Evolutionary conservation across 2,888 invertebrate genomes (phyloP).

Genomic region (Xylocampa areola): DNA sequence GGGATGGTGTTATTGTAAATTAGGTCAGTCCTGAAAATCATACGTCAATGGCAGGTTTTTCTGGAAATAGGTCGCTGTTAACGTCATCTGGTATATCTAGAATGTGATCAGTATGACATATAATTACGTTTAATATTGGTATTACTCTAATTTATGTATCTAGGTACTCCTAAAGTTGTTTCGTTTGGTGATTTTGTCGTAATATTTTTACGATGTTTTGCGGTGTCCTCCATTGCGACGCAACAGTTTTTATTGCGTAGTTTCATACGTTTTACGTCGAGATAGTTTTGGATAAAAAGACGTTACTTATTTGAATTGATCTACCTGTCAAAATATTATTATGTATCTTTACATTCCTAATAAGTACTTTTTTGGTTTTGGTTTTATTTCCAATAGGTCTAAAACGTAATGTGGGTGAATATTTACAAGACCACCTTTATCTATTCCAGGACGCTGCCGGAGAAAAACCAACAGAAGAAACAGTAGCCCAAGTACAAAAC

Average conservation of each 20-base stretch:
- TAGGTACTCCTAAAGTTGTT: constrained; percentile 3
- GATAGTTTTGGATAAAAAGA: too few relatives aligned
- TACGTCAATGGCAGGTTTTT: constrained; percentile 65
- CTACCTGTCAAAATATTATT: too few relatives aligned
- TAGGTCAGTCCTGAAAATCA: constrained; percentile 63
- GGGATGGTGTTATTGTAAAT: constrained; percentile 28
- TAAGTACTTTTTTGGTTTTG: neutral
- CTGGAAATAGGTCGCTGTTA: constrained; percentile 76
- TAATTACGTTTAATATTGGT: constrained; percentile 5
- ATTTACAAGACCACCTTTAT: constrained; percentile 27
- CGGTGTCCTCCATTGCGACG: constrained; percentile 37
- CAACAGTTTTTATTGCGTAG: constrained; percentile 54
- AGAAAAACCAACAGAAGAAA: constrained; percentile 74
- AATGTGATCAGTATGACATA: constrained; percentile 48
- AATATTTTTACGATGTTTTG: constrained; percentile 41
- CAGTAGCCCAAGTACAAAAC: constrained; percentile 73
- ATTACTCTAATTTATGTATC: neutral
- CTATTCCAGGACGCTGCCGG: constrained; percentile 81
- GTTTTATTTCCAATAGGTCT: too few relatives aligned
- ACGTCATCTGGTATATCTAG: constrained; percentile 63
- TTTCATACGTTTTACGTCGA: constrained; percentile 18
- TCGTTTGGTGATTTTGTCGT: neutral
- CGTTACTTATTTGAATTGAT: too few relatives aligned
- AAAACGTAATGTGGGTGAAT: neutral
- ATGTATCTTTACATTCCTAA: neutral